Evolutionary conservation across 2,797 vertebrate genomes (phyloP).

Genomic region (Gila robusta): DNA sequence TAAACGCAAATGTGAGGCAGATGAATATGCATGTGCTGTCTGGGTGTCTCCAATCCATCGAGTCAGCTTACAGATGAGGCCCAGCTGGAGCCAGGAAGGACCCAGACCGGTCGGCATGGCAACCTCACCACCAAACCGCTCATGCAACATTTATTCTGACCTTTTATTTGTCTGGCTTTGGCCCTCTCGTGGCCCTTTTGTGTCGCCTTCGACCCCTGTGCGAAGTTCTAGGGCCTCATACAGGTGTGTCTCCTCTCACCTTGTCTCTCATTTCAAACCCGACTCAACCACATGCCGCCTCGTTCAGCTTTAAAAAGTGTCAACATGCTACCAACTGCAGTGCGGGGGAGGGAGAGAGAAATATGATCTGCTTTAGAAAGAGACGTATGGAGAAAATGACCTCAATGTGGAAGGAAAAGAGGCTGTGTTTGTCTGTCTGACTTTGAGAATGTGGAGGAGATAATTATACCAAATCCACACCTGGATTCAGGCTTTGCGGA

Average conservation of each 20-base stretch:
- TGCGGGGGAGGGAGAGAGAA: conserved; percentile 31
- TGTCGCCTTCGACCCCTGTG: neutral
- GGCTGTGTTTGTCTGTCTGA: conserved; percentile 34
- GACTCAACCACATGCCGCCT: conserved; percentile 52
- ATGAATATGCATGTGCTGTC: conserved; percentile 64
- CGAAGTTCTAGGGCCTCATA: conserved; percentile 19
- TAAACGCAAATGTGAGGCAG: conserved; percentile 49
- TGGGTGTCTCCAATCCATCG: conserved; percentile 50
- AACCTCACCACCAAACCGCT: conserved; percentile 74
- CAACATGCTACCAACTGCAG: conserved; percentile 55
- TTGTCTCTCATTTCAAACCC: conserved; percentile 31
- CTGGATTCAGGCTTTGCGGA: conserved; percentile 42
- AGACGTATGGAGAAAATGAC: conserved; percentile 52
- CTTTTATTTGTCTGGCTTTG: conserved; percentile 67
- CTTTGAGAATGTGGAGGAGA: conserved; percentile 25
- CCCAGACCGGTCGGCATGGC: conserved; percentile 73
- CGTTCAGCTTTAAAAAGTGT: conserved; percentile 60
- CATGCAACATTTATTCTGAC: conserved; percentile 86
- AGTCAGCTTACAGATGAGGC: conserved; percentile 66
- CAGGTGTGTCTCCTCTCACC: conserved; percentile 52
- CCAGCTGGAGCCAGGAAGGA: conserved; percentile 69
- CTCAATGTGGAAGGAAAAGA: conserved; percentile 46
- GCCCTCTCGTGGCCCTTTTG: conserved; percentile 37
- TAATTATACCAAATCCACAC: conserved; percentile 48
- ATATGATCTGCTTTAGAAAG: conserved; percentile 47